A percentile compares a stretch with the other conserved stretches of the same genome.
phyloP scores from a whole-genome alignment of 1,140 invertebrate genomes.

The Mizuhopecten yessoensis region DNA sequence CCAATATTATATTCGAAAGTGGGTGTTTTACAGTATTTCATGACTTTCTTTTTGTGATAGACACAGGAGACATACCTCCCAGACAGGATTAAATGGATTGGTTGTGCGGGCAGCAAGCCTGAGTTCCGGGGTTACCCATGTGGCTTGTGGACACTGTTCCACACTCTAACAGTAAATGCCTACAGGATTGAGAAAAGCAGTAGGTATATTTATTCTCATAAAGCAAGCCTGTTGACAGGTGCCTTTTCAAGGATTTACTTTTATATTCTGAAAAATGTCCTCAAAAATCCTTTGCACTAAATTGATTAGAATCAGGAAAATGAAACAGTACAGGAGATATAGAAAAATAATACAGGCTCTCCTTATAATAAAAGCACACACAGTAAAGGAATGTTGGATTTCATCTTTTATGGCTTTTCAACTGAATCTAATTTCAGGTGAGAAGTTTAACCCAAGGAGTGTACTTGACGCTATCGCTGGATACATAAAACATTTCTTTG shows the following conservation, averaged over 20 bases:
- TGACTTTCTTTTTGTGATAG: constrained; percentile 69
- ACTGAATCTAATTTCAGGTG: constrained; percentile 64
- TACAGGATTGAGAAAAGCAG: constrained; percentile 84
- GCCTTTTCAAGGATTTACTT: too few relatives aligned
- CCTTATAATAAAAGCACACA: neutral
- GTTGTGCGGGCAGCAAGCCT: constrained; percentile 91
- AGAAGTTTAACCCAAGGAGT: constrained; percentile 84
- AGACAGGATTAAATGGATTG: constrained; percentile 87
- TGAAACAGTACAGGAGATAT: neutral
- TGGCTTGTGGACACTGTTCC: constrained; percentile 97
- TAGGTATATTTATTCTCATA: constrained; percentile 52
- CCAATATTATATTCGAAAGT: too few relatives aligned
- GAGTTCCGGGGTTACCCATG: constrained; percentile 95
- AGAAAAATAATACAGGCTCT: too few relatives aligned
- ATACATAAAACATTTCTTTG: constrained; percentile 97
- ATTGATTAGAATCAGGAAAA: too few relatives aligned
- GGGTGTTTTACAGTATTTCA: too few relatives aligned
- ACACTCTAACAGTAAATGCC: constrained; percentile 93
- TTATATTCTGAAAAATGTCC: too few relatives aligned
- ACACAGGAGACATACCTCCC: constrained; percentile 72
- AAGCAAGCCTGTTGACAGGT: too few relatives aligned
- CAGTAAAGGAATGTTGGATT: neutral
- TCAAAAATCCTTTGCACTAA: too few relatives aligned
- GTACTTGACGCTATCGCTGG: constrained; percentile 92
- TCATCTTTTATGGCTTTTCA: neutral